Evolutionary conservation across 2,113 vertebrate genomes (phyloP), one percentile per base, ranked within the genome.

Genomic region (Psittacara wagleri): DNA sequence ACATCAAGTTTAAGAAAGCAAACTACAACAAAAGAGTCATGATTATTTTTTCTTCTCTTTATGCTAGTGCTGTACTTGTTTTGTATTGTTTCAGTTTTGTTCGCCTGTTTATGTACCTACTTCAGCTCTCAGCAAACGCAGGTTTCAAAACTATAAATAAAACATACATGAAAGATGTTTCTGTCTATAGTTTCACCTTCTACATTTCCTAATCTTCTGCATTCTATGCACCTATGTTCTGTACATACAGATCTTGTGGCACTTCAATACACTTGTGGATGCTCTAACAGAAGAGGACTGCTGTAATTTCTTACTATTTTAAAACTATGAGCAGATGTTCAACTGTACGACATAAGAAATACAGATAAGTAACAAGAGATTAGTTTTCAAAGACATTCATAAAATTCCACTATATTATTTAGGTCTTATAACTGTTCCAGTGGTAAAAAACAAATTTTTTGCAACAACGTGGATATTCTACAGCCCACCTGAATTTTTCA

Each of bases 241-340:
- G 72, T 86, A 92, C 94, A 86, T 78, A 88, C 27, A 86, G 75
- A 63, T 83, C 82, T 59, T 70, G 52, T 28, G 64, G 87, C 64
- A 63, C 51, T 94, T 90, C 72, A 90, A 37, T 86, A 77, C 68
- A 75, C 78, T 29, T 54, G 48, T 68, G 75, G 68, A 87, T 88
- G 68, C 72, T 83, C 35, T 66, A 89, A 82, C 86, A 95, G 82
- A 69, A 81, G 37, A 90, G 22, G 28, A 68, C 44, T 82, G 79
- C 76, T 97, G 67, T 94, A 43, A 80, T 59, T 81, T 67, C 54
- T 70, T 81, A 89, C 69, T 84, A 83, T 94, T 96, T 91, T 76
- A 84, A 73, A 94, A 88, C 73, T 88, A 48, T 51, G 76, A 95
- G 81, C 91, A 97, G 91, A 91, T 94, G 88, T 85, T 81, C 29